phyloP scores from a whole-genome alignment of 2,113 vertebrate genomes.

The Dolichotis patagonum region DNA sequence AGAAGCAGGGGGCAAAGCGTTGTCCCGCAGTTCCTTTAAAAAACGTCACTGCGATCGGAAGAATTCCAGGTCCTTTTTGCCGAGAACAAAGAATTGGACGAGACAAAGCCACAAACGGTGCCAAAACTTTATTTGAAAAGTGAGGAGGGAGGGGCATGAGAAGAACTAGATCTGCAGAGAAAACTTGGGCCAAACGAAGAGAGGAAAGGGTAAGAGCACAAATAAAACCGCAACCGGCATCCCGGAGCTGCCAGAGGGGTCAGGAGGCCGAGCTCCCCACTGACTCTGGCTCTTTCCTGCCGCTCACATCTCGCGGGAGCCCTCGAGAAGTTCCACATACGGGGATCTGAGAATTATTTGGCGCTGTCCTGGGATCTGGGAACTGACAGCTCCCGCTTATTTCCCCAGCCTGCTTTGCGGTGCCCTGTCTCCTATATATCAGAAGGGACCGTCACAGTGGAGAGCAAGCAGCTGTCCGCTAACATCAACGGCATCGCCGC shows the following conservation, averaged over 20 bases:
- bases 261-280: neutral
- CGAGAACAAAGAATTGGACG: neutral
- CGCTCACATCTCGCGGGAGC: neutral
- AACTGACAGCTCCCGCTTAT: neutral
- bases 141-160: neutral
- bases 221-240: neutral
- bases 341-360: neutral
- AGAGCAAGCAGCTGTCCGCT: neutral
- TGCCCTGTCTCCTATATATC: neutral
- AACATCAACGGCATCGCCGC: fast-evolving
- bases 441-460: neutral
- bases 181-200: neutral
- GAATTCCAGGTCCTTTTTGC: neutral
- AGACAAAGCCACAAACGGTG: neutral
- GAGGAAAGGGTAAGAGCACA: neutral
- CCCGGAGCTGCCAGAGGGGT: neutral
- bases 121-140: neutral
- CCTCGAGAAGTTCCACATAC: neutral
- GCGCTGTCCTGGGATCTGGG: neutral
- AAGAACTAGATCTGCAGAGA: neutral
- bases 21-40: neutral
- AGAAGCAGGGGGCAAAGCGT: too few relatives aligned
- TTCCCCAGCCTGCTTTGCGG: neutral
- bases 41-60: neutral
- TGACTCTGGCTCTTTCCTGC: neutral